Percentiles rank a stretch among this genome's conserved stretches.
Evolutionary conservation across 2,113 vertebrate genomes (phyloP).

Genomic region (Cochlearius cochlearius): DNA sequence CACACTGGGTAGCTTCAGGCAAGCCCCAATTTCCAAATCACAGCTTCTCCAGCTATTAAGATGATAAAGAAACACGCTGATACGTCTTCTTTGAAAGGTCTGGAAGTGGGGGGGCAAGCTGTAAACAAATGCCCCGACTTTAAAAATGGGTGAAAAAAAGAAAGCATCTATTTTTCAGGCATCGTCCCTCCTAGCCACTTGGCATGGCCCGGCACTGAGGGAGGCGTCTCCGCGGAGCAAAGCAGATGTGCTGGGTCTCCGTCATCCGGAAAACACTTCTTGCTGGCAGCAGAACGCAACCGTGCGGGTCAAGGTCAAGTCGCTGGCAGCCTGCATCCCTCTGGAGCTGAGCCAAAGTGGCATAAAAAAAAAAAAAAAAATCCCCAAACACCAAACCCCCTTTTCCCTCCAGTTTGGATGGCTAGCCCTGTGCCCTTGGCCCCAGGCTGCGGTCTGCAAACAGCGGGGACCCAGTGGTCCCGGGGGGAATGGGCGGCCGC

Average conservation of each 20-base stretch:
- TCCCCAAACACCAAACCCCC: rapidly evolving
- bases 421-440: neutral
- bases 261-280: neutral
- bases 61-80: neutral
- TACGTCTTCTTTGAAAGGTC: neutral
- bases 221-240: rapidly evolving
- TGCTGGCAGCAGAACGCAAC: neutral
- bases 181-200: rapidly evolving
- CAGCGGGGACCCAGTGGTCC: neutral
- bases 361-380: neutral
- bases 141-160: neutral
- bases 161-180: rapidly evolving
- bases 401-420: neutral
- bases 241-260: neutral
- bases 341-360: neutral
- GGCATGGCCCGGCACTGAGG: rapidly evolving
- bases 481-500: neutral
- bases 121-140: neutral
- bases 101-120: neutral
- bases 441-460: neutral
- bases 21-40: neutral
- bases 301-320: constrained; percentile 21
- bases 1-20: neutral
- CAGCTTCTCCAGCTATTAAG: neutral
- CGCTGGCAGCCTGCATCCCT: neutral